Evolutionary conservation across 1,140 invertebrate species (phyloP).

Genomic region (Araneus ventricosus): DNA sequence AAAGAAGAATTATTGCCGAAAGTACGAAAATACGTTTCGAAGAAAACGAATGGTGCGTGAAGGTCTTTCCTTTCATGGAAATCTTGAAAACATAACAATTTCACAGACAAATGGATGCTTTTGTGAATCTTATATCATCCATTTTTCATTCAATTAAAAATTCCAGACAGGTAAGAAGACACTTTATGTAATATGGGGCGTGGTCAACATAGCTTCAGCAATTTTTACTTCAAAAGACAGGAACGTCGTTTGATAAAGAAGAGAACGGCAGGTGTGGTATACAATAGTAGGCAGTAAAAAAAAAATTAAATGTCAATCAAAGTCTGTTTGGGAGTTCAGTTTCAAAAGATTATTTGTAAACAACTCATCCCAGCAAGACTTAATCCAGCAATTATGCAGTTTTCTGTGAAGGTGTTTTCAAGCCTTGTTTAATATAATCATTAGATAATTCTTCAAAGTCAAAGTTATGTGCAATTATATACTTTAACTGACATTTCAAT

Average conservation of each 20-base stretch:
- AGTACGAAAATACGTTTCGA: constrained; percentile 10
- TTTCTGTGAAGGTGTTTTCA: too few species aligned
- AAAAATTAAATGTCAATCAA: background rate
- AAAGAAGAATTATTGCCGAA: constrained; percentile 13
- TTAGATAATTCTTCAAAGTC: too few species aligned
- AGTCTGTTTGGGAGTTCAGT: background rate
- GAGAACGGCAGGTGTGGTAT: background rate
- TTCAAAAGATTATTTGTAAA: background rate
- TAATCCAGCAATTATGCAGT: too few species aligned
- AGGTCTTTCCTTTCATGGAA: constrained; percentile 61
- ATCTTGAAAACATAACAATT: background rate
- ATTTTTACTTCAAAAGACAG: background rate
- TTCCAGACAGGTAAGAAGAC: background rate
- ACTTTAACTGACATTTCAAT: too few species aligned
- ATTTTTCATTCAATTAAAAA: constrained; percentile 8
- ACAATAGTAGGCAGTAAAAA: background rate
- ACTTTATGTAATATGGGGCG: background rate
- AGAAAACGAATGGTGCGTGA: constrained; percentile 55
- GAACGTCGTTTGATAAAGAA: background rate
- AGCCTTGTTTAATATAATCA: too few species aligned
- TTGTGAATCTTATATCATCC: constrained; percentile 39
- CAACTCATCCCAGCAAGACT: too few species aligned
- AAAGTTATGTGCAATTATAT: too few species aligned
- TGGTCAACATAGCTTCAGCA: background rate
- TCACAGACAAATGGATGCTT: background rate